Base-by-base conservation (phyloP, 2,888 invertebrate species). In the Phalangium opilio region DNA sequence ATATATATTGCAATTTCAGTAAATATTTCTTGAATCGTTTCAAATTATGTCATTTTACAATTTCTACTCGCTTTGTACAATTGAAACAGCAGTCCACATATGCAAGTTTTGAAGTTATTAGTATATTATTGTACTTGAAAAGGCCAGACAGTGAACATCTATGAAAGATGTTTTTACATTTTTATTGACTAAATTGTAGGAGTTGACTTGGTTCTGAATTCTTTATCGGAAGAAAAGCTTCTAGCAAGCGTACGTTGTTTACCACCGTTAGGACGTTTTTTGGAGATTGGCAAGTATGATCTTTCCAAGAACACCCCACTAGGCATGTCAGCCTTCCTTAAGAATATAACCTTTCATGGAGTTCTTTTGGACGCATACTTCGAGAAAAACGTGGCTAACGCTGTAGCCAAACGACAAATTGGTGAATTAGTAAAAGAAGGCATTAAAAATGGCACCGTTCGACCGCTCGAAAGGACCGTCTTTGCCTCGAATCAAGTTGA, bases 271-370 rank as follows among this genome's bases (percentile, higher is more conserved):
- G 96, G 95, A 15, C 78, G 93, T 51, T 98, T 98, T 74, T 73
- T 95, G 54, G 96, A 98, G 73, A 96, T 98, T 63, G 96, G 96
- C 61, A 98, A 98, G 69, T 87, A 83, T 58, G 96, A 98, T 70
- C 72, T 98, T 53, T 85, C 89, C 53, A 89, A 90, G 64, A 85
- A 98, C 67, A 77, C 78, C 3, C 71, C 79, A n/a, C 69, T 90
- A 36, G 93, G 93, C 45, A 95, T 98, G 96, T 76, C 89, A 0
- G 67, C 95, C 19, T 91, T 98, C 73, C 70, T 96, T 60, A 93
- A 89, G 67, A 96, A 96, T 67, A 84, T 87, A 12, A 81, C 89
- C 15, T 91, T 98, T 78, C 95, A 96, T 69, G 96, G 96, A 57
- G 91, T 98, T 62, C 73, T 96, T 35, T 70, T 98, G 61, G 96